A percentile compares a stretch with the other conserved stretches of the same genome.
phyloP scores from a whole-genome alignment of 2,888 invertebrate species.

The Drosophila siamana region DNA sequence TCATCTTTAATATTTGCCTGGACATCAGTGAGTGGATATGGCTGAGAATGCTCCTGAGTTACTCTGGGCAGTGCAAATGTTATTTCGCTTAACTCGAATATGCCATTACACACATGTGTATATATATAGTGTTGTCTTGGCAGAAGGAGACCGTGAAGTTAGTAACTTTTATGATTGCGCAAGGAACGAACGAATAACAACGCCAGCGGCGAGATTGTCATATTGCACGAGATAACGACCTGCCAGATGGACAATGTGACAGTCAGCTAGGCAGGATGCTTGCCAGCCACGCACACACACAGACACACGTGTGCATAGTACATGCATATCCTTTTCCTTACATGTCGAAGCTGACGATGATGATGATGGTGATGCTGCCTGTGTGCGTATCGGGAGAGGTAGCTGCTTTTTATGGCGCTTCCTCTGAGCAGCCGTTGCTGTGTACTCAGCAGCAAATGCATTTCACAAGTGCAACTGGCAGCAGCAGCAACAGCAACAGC shows the following conservation, averaged over 20 bases:
- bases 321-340: conserved; percentile 57
- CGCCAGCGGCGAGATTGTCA: conserved; percentile 67
- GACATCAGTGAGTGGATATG: conserved; percentile 11
- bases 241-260: conserved; percentile 64
- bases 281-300: conserved; percentile 16
- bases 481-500: conserved; percentile 11
- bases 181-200: too few relatives aligned
- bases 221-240: conserved; percentile 70
- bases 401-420: conserved; percentile 39
- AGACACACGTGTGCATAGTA: too few relatives aligned
- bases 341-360: conserved; percentile 57
- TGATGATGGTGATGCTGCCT: conserved; percentile 17
- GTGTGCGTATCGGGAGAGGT: conserved; percentile 1
- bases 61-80: conserved; percentile 44
- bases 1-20: conserved; percentile 68
- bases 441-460: conserved; percentile 63
- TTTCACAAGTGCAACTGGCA: conserved; percentile 48
- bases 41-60: conserved; percentile 1
- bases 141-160: conserved; percentile 50
- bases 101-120: conserved; percentile 46
- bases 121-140: conserved; percentile 1
- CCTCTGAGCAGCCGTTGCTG: conserved; percentile 32
- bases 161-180: conserved; percentile 59
- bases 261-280: conserved; percentile 41
- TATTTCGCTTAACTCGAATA: conserved; percentile 65